Evolutionary conservation across 2,888 invertebrate species (phyloP), one percentile per base, ranked within the genome.

Genomic region (Anoplius nigerrimus): DNA sequence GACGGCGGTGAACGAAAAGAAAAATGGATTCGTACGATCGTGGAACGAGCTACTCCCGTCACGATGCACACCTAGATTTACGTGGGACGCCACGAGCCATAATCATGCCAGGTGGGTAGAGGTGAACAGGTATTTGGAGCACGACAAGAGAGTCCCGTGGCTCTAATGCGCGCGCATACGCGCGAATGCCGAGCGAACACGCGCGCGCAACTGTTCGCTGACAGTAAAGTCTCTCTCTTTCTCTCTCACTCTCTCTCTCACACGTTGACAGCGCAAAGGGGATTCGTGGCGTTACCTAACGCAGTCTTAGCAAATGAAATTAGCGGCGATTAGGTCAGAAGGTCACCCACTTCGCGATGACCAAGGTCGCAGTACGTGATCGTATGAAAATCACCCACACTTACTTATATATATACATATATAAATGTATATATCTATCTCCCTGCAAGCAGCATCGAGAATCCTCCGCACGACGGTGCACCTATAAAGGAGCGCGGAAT

Each of bases 81-180:
- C 75, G 82, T 74, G 72, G 81, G 82, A 74, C 60, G 81, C 52
- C 69, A 66, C 65, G 77, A 77, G 76, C 68, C 74, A 69, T 74
- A 71, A 79, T 73, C 74, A 73, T 70, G 72, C 58, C 81, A 82
- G 79, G 81, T 81, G 82, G 72, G 82, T 77, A 75, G 77, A 76
- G 54, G 21, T 69, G 66, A 61, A 67, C 68, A 77, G 71, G 80
- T 80, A 80, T 80, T 80, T 77, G 79, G 81, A 80, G 77, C 81
- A 71, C 73, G 71, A 72, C 75, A 75, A 66, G 59, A 64, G 60
- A 60, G 59, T 18, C 34, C 16, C 21, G 16, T 27, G 18, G 2
- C 2, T 13, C 18, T 57, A 57, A 55, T 55, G 48, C 48, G 48
- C 20, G 18, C 48, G 20, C 18, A 20, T 18, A 20, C 21, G 22